These are phyloP conservation scores for Oreochromis niloticus DNA, from an alignment of 2,113 vertebrate genomes.

Conservation along the genomic window DNA sequence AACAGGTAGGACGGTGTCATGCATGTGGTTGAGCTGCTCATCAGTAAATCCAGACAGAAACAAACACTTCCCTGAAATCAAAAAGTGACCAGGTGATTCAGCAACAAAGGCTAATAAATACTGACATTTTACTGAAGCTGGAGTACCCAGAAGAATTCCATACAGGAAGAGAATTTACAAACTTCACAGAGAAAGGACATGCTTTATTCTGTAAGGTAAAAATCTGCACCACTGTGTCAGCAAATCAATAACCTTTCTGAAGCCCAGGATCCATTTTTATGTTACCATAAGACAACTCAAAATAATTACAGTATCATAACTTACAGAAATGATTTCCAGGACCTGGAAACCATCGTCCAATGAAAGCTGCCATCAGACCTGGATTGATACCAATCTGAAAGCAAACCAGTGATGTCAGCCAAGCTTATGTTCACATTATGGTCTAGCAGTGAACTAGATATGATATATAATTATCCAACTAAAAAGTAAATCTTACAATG, in stretches of 20 bases:
- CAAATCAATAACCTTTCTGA: background rate
- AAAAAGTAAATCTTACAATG: slow-evolving; percentile 79
- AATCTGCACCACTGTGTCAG: background rate
- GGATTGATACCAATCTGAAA: slow-evolving; percentile 97
- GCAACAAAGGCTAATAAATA: background rate
- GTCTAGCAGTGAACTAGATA: background rate
- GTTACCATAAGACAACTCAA: background rate
- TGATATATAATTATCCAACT: background rate
- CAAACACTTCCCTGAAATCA: slow-evolving; percentile 91
- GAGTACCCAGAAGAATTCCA: background rate
- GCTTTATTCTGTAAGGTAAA: background rate
- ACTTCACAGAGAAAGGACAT: background rate
- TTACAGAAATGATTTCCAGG: slow-evolving; percentile 98
- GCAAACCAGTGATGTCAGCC: background rate
- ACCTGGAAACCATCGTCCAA: slow-evolving; percentile 96
- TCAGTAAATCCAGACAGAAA: slow-evolving; percentile 95
- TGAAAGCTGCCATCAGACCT: slow-evolving; percentile 95
- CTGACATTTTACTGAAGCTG: background rate
- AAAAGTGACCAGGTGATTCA: background rate
- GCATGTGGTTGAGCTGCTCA: slow-evolving; percentile 87
- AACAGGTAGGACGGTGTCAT: slow-evolving; percentile 83
- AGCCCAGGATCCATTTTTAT: background rate
- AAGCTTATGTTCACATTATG: background rate
- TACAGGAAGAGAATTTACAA: background rate
- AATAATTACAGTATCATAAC: slow-evolving; percentile 36